Evolutionary conservation across 2,888 invertebrate species (phyloP).

Genomic region (Mongoloraphidia duomilia): DNA sequence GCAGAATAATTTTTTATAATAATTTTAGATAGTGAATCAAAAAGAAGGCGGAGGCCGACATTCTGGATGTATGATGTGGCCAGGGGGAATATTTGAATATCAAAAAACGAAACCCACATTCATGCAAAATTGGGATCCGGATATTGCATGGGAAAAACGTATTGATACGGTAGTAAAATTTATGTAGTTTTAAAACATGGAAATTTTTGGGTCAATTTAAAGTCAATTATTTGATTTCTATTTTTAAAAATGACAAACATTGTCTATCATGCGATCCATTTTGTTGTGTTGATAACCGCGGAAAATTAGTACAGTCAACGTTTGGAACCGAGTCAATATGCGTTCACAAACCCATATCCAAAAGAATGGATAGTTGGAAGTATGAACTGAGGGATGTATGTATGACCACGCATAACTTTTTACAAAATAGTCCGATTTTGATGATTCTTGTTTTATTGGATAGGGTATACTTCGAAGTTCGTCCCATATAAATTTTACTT

Average conservation of each 20-base stretch:
- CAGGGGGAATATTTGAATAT: constrained; percentile 41
- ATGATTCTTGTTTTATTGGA: no score
- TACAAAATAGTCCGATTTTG: no score
- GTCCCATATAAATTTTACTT: no score
- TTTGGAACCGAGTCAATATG: no score
- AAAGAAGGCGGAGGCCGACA: constrained; percentile 32
- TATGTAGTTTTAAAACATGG: background rate
- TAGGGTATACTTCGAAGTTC: no score
- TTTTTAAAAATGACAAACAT: background rate
- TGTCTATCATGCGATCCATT: no score
- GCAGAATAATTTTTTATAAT: constrained; percentile 3
- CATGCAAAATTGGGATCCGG: constrained; percentile 26
- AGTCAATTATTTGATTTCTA: background rate
- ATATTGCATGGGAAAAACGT: constrained; percentile 34
- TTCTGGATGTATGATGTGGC: constrained; percentile 59
- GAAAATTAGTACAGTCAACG: no score
- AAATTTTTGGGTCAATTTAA: background rate
- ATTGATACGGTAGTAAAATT: constrained; percentile 32
- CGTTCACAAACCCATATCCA: no score
- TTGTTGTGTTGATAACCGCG: no score
- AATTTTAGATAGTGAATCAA: constrained; percentile 41
- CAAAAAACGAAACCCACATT: constrained; percentile 33
- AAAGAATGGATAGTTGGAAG: no score
- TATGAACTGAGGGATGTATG: no score
- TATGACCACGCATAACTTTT: no score